These are phyloP conservation scores for Polia nebulosa DNA, from an alignment of 2,888 invertebrate species.

Conservation along the genomic window DNA sequence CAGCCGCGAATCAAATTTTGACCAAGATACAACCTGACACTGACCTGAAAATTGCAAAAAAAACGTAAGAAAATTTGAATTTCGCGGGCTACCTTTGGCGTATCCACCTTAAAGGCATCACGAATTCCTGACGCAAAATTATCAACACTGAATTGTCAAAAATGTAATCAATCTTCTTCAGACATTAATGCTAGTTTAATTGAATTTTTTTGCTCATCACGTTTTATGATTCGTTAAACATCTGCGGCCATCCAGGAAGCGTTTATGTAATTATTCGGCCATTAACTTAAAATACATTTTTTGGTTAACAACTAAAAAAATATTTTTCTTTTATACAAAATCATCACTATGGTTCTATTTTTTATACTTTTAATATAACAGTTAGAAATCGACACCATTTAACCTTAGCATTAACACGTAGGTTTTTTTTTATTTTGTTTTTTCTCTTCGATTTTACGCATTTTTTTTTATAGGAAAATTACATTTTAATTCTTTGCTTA, in stretches of 20 bases:
- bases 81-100: too few relatives aligned
- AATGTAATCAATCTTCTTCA: not conserved
- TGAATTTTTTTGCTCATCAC: not conserved
- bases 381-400: too few relatives aligned
- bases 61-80: too few relatives aligned
- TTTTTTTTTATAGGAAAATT: too few relatives aligned
- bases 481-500: too few relatives aligned
- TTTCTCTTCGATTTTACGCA: too few relatives aligned
- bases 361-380: too few relatives aligned
- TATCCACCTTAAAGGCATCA: not conserved
- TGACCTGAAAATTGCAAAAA: too few relatives aligned
- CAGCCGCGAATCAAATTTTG: too few relatives aligned
- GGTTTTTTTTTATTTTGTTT: too few relatives aligned
- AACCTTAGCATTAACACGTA: too few relatives aligned
- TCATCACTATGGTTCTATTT: not conserved
- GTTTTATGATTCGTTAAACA: constrained; percentile 6
- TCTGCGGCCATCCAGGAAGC: constrained; percentile 9
- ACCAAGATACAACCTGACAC: too few relatives aligned
- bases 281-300: not conserved
- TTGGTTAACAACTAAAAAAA: not conserved
- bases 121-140: not conserved
- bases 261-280: not conserved
- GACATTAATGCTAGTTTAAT: not conserved
- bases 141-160: not conserved
- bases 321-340: not conserved